Conservation (phyloP, 2,113 vertebrate genomes). For the Phocoena phocoena region DNA sequence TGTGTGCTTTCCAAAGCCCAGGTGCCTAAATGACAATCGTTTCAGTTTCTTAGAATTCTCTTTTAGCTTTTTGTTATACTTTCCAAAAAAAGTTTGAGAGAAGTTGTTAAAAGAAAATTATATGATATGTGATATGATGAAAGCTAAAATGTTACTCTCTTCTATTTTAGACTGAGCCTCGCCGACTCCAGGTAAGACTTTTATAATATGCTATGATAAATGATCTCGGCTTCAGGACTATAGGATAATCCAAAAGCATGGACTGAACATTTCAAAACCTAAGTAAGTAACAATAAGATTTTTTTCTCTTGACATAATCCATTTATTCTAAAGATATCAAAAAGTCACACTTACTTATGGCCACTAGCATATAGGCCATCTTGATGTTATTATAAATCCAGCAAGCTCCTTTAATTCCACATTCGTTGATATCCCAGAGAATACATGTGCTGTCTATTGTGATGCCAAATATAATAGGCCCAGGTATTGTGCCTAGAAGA, state of each 20-base stretch:
- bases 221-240: background rate
- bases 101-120: background rate
- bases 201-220: background rate
- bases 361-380: conserved; percentile 83
- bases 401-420: conserved; percentile 85
- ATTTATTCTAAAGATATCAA: background rate
- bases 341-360: conserved; percentile 85
- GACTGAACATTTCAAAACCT: background rate
- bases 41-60: background rate
- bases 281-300: background rate
- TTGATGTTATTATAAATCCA: conserved; percentile 85
- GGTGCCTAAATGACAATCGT: background rate
- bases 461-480: conserved; percentile 88
- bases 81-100: background rate
- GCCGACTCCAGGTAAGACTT: background rate
- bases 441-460: conserved; percentile 86
- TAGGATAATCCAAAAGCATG: accelerated
- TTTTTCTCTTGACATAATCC: background rate
- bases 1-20: background rate
- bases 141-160: background rate
- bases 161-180: background rate
- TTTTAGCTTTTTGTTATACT: background rate
- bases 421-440: conserved; percentile 86
- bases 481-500: conserved; percentile 87
- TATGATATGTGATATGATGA: background rate